Evolutionary conservation across 2,113 vertebrate genomes (phyloP), one percentile per base, ranked within the genome.

Genomic region (Notiomystis cincta): DNA sequence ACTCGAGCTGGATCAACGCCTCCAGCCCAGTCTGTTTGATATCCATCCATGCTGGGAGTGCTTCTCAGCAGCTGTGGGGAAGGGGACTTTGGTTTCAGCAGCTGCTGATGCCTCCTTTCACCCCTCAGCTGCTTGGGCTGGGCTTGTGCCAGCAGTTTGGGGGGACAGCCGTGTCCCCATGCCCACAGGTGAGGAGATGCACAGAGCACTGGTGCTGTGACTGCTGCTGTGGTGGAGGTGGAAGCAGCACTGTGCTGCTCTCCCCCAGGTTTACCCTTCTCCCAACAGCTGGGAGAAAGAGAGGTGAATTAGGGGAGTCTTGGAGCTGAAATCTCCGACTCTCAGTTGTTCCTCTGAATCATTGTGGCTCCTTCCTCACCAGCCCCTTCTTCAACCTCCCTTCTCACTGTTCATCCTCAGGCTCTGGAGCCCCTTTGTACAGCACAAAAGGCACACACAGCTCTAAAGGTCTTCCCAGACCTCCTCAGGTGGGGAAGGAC

Each of bases 311-410:
- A 8, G 21, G 24, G 4, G 15, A 7, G 6, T 7, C 23, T 54
- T 9, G 20, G 38, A 62, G 30, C 17, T 72, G 44, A 87, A 92
- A 76, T 47, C 15, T 7, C 15, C 2, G 1, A 6, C 18, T 57
- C 15, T 70, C 1, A 1, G 50, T 72, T 72, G 33, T 27, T 72
- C 9, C 25, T 78, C 37, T 38, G 24, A 31, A 33, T 33, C 15
- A 19, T 7, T 0, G 0, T 45, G 37, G n/a, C 50, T 2, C 0
- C 30, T 38, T 69, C 19, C 15, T 18, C 31, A 9, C 33, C 0
- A 0, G 1, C 12, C 24, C 9, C 21, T 64, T 61, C 47, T 38
- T 37, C 50, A 77, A 3, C 14, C 25, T 4, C 15, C 4, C 21
- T 42, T 25, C 37, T 60, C 93, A 24, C 70, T 81, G 16, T 24